Evolutionary conservation across 2,888 invertebrate species (phyloP), one percentile per base, ranked within the genome.

Genomic region (Temnothorax unifasciatus): DNA sequence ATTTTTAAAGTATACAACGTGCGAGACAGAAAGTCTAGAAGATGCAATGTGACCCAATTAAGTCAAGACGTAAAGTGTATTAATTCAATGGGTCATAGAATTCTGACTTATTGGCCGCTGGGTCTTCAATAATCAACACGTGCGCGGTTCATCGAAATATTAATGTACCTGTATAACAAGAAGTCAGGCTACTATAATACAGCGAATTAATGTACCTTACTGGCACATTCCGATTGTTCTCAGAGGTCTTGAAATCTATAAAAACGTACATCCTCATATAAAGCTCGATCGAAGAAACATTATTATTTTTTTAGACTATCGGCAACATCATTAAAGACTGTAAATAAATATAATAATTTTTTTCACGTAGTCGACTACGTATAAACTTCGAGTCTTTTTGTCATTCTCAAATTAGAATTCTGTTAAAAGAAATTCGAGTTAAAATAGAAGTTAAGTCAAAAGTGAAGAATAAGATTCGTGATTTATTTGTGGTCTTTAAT

Each of bases 11-110:
- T 9, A 63, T 29, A 21, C 29, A 52, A 47, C 13, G 3, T 18
- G 15, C 21, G 15, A 52, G 50, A n/a, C 44, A 21, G 15, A 21
- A 8, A 38, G 47, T 47, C 38, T 64, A 66, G 85, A 79, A 88
- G 71, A 85, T 86, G 88, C 88, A 92, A 91, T 90, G 90, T 90
- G 93, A 92, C 91, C 92, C 92, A 93, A 93, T 93, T 93, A 92
- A 90, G 91, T 91, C 90, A 89, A 89, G 83, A 81, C 87, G 86
- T 82, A 29, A 29, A 3, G 29, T 29, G 3, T 0, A 29, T 29
- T 29, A 29, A 29, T 29, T 29, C 3, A 29, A 29, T 29, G 29
- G 29, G 29, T 29, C 29, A 29, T 29, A 29, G 29, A 29, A 29
- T 29, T 29, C 29, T 29, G 29, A 29, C 29, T 29, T 29, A 2